A percentile compares a stretch with the other conserved stretches of the same genome.
These are phyloP conservation scores for Alectura lathami DNA, from an alignment of 2,113 vertebrate genomes.

Conservation along the genomic window DNA sequence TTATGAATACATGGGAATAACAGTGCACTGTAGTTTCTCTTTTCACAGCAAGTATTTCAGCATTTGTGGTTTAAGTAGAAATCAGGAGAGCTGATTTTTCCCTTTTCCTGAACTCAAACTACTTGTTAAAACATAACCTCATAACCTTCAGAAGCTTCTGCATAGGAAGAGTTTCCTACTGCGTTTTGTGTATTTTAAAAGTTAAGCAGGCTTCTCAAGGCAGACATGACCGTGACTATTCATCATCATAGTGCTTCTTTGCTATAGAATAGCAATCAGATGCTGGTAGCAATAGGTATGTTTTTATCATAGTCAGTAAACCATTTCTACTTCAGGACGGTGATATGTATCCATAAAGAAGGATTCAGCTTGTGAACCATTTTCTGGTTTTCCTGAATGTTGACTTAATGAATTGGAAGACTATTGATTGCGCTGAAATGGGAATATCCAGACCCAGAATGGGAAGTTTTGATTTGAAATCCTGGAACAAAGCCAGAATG, in stretches of 20 bases:
- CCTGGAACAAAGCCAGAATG: neutral
- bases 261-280: neutral
- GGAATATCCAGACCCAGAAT: neutral
- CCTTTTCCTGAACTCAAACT: neutral
- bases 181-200: neutral
- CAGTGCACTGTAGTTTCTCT: neutral
- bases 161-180: neutral
- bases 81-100: neutral
- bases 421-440: neutral
- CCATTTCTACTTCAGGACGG: neutral
- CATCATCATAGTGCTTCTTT: neutral
- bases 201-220: neutral
- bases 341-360: neutral
- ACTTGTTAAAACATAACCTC: neutral
- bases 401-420: neutral
- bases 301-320: neutral
- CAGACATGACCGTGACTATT: neutral
- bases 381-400: neutral
- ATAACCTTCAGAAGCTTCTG: neutral
- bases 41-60: neutral
- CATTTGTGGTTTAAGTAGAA: neutral
- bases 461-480: neutral
- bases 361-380: neutral
- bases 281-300: neutral
- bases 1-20: neutral